Evolutionary conservation across 1,140 invertebrate species (phyloP).

Genomic region (Drosophila elegans): DNA sequence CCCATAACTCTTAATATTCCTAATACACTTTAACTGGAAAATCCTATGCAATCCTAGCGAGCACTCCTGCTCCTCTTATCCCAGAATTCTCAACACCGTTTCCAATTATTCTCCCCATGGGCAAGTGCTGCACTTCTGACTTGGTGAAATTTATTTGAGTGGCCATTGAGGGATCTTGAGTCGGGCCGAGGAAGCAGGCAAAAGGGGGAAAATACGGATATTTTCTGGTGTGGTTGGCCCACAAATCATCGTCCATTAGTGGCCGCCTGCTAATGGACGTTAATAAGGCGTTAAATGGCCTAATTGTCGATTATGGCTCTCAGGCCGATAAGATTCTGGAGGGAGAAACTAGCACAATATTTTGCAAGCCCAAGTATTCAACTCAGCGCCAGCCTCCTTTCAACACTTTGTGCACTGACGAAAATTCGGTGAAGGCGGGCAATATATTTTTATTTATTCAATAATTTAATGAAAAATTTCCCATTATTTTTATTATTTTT

Average conservation of each 20-base stretch:
- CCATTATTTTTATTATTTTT: no score
- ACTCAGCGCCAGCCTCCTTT: slow-evolving; percentile 4
- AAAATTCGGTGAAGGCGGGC: neutral
- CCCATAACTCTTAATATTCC: neutral
- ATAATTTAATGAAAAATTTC: no score
- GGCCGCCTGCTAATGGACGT: slow-evolving; percentile 53
- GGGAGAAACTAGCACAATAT: slow-evolving; percentile 30
- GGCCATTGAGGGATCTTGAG: slow-evolving; percentile 30
- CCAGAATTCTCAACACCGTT: neutral
- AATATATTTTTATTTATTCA: no score
- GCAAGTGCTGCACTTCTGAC: slow-evolving; percentile 20
- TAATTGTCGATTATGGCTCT: slow-evolving; percentile 72
- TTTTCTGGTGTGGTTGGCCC: neutral
- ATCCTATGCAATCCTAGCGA: slow-evolving; percentile 6
- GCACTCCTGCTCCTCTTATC: neutral
- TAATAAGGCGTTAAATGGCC: slow-evolving; percentile 78
- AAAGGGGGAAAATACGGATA: slow-evolving; percentile 2
- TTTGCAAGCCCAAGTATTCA: slow-evolving; percentile 30
- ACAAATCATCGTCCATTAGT: slow-evolving; percentile 30
- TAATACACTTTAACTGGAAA: slow-evolving; percentile 2
- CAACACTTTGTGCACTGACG: slow-evolving; percentile 13
- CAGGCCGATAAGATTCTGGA: slow-evolving; percentile 11
- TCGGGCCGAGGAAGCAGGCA: neutral
- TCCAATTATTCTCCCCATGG: neutral
- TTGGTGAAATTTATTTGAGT: slow-evolving; percentile 44